Base-by-base conservation (phyloP, 2,797 vertebrate species). In the Falco novaeseelandiae region DNA sequence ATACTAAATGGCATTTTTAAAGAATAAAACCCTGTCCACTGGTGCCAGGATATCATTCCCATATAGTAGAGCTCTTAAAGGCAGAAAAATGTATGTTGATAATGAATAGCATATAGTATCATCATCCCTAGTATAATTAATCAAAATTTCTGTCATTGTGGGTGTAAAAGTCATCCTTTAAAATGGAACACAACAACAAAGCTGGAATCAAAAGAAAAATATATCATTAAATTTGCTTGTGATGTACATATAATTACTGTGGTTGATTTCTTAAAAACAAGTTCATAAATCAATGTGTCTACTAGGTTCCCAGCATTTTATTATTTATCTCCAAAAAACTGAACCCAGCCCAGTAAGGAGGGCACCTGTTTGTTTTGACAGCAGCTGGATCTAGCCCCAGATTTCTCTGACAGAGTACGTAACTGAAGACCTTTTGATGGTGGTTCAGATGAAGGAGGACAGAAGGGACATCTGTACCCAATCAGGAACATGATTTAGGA, bases 141-240 rank as follows among this genome's bases (percentile, higher is more conserved):
- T 70, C 72, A 79, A 89, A 63, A 85, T 29, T 18, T 36, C 52
- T 48, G 32, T 79, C 38, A 73, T 12, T 71, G 59, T 57, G 36
- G 66, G 42, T 90, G 55, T 92, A 92, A 95, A 95, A 78, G 38
- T 65, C 54, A 59, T 87, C 81, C 86, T 93, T 94, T 93, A 74
- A 96, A 95, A 67, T 22, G 32, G 66, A 89, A 57, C 38, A 58
- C 40, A 70, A 22, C 48, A 87, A 66, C 27, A 84, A 96, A 94
- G 32, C 32, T 87, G 10, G 29, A 48, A 86, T 83, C 30, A 87
- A 51, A 90, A 82, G 40, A 13, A 87, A 90, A 96, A 89, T 5
- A 22, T 14, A 88, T 49, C 13, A 0, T 55, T 71, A 79, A 8
- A 49, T 51, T 80, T 87, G 77, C 51, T 42, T n/a, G 4, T 72